These are phyloP conservation scores for Callithrix jacchus DNA, from an alignment of 2,113 vertebrate species.

Conservation along the genomic window DNA sequence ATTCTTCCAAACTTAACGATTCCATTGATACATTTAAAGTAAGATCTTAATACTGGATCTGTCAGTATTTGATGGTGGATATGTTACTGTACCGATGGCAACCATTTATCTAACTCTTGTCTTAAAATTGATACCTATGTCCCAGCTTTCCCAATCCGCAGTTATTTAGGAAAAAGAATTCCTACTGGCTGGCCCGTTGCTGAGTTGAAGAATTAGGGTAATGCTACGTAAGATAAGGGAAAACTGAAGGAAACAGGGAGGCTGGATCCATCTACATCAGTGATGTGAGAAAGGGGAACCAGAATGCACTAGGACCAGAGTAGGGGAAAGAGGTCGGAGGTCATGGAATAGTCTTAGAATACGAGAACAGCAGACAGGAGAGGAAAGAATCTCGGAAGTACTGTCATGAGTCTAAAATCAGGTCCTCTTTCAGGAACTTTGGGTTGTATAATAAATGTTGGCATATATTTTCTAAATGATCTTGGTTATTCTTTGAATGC, in stretches of 20 bases:
- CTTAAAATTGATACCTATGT: not conserved
- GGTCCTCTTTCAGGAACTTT: not conserved
- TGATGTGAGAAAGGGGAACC: not conserved
- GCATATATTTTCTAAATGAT: not conserved
- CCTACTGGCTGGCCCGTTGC: not conserved
- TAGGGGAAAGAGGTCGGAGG: not conserved
- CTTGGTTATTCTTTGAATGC: not conserved
- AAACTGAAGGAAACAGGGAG: not conserved
- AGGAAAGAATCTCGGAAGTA: not conserved
- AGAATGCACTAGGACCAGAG: accelerated
- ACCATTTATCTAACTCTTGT: not conserved
- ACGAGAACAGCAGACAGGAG: not conserved
- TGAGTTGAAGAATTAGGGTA: not conserved
- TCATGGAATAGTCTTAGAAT: not conserved
- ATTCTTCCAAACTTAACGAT: not conserved
- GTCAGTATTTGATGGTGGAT: not conserved
- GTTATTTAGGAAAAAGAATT: not conserved
- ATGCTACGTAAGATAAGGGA: not conserved
- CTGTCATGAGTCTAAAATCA: not conserved
- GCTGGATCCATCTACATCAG: no score
- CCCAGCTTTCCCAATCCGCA: not conserved
- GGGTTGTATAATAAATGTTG: not conserved
- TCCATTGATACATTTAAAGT: not conserved
- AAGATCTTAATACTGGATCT: not conserved
- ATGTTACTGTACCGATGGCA: not conserved